phyloP scores from a whole-genome alignment of 2,888 invertebrate genomes.

The Cremastobaeus sp. region DNA sequence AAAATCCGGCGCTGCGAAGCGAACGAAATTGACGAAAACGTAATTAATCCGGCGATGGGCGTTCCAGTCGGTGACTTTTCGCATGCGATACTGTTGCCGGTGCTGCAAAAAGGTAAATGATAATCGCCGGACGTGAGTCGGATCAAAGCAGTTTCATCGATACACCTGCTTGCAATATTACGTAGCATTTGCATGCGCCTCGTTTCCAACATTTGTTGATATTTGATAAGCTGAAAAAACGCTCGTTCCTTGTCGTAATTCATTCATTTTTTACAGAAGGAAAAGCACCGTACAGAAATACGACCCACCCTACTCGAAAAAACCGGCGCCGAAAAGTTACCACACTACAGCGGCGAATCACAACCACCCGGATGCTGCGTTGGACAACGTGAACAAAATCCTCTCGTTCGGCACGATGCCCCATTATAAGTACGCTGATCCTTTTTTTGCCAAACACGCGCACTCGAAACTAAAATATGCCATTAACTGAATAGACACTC shows the following conservation, averaged over 20 bases:
- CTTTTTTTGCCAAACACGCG: constrained; percentile 30
- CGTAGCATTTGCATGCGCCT: constrained; percentile 72
- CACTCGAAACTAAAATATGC: too few relatives aligned
- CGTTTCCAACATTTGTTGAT: constrained; percentile 65
- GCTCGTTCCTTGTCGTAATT: constrained; percentile 35
- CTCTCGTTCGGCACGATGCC: constrained; percentile 87
- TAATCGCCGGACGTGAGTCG: constrained; percentile 13
- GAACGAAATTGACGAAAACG: too few relatives aligned
- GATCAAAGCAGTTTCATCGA: constrained; percentile 30
- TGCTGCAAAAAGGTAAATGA: too few relatives aligned
- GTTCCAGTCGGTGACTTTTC: too few relatives aligned
- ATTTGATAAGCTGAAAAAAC: constrained; percentile 10
- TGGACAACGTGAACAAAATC: constrained; percentile 90
- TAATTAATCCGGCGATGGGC: too few relatives aligned
- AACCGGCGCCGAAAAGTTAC: constrained; percentile 88
- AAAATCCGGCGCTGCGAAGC: too few relatives aligned
- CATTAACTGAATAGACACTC: too few relatives aligned
- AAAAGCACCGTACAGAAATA: constrained; percentile 93
- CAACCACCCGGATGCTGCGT: constrained; percentile 87
- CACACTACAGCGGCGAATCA: constrained; percentile 84
- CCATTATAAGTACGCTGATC: constrained; percentile 84
- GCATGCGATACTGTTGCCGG: too few relatives aligned
- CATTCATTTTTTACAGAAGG: constrained; percentile 81
- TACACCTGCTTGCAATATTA: constrained; percentile 35
- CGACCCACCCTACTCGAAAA: constrained; percentile 92